Conservation (phyloP, 2,797 vertebrate genomes). For the Gymnothorax reevesii region DNA sequence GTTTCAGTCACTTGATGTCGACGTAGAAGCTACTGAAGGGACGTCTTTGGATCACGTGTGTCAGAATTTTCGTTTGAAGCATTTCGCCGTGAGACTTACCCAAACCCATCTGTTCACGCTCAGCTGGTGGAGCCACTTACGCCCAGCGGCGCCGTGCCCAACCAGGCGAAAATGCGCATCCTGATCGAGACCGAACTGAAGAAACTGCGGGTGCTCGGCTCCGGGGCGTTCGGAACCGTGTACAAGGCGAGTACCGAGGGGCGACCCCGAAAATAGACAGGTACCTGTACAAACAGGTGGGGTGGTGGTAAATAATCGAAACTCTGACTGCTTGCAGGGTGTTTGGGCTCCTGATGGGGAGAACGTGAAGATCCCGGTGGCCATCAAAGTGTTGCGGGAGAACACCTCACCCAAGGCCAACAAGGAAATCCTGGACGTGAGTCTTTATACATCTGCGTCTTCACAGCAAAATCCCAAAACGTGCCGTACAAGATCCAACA, state of each 20-base stretch:
- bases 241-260: conserved; percentile 81
- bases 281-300: neutral
- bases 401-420: conserved; percentile 97
- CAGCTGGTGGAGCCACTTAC: conserved; percentile 95
- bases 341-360: conserved; percentile 95
- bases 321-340: conserved; percentile 69
- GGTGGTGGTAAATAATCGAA: neutral
- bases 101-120: neutral
- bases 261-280: neutral
- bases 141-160: conserved; percentile 90
- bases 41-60: neutral
- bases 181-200: conserved; percentile 95
- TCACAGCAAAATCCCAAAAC: too few species aligned
- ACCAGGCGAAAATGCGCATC: conserved; percentile 97
- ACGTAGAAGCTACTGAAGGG: neutral
- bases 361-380: conserved; percentile 92
- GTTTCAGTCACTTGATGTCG: neutral
- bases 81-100: neutral
- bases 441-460: conserved; percentile 44
- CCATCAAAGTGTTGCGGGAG: conserved; percentile 96
- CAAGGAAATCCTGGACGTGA: conserved; percentile 96
- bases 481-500: neutral
- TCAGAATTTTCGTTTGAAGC: neutral
- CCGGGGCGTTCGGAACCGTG: conserved; percentile 93
- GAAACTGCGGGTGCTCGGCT: conserved; percentile 91